Conservation (phyloP, 2,113 vertebrate genomes). For the Pavo muticus region DNA sequence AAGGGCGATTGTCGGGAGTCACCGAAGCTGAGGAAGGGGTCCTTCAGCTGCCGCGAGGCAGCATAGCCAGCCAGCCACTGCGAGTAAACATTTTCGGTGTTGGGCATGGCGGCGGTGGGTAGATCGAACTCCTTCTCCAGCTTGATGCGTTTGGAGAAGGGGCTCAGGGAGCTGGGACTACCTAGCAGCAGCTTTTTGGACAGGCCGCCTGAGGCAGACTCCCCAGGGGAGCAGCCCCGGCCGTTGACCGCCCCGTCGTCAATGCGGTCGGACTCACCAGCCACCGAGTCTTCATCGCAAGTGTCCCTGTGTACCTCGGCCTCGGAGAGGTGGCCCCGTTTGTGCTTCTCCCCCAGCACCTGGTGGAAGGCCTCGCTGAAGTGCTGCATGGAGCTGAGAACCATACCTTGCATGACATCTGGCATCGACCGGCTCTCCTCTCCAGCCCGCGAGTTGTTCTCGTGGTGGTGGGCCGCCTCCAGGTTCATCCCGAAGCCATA, state of each 20-base stretch:
- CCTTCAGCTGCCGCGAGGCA: constrained; percentile 98
- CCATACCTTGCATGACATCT: constrained; percentile 97
- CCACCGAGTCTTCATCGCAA: constrained; percentile 93
- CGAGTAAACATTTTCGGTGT: constrained; percentile 98
- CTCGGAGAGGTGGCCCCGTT: constrained; percentile 92
- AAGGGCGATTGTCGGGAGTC: constrained; percentile 99
- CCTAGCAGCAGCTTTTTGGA: constrained; percentile 98
- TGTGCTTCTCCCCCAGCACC: constrained; percentile 90
- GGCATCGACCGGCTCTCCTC: constrained; percentile 91
- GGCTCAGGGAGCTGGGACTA: constrained; percentile 96
- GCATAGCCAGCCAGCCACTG: constrained; percentile 99
- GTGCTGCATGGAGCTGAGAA: constrained; percentile 98
- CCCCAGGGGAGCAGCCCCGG: constrained; percentile 94
- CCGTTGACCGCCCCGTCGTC: constrained; percentile 94
- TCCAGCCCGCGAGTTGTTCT: constrained; percentile 74
- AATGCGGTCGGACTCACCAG: constrained; percentile 91
- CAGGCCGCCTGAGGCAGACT: constrained; percentile 93
- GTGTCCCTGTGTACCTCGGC: constrained; percentile 92
- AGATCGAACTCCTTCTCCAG: constrained; percentile 99
- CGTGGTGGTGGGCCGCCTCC: constrained; percentile 92
- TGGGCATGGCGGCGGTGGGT: constrained; percentile 95
- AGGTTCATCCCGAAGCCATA: constrained; percentile 94
- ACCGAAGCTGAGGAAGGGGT: constrained; percentile 98
- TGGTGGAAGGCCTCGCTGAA: constrained; percentile 97
- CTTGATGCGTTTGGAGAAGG: constrained; percentile 99